Base-by-base conservation (phyloP, 2,888 invertebrate genomes). In the Hanleya hanleyi region DNA sequence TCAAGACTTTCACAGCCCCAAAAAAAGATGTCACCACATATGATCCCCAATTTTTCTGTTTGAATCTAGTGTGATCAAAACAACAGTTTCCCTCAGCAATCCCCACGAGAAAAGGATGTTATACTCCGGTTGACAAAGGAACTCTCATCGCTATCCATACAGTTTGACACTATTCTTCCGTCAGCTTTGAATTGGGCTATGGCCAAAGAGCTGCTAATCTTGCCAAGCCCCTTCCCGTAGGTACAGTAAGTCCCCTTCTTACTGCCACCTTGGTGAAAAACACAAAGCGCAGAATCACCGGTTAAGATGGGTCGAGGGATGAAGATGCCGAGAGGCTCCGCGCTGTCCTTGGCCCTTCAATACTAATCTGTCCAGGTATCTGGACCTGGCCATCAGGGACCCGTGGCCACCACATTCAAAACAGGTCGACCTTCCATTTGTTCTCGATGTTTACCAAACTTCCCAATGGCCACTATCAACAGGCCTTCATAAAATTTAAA, bases 301-400 rank as follows among this genome's bases (percentile, higher is more conserved):
- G 9, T 18, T 9, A 41, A 12, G 41, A 41, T 41, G 9, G 57
- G 12, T 51, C 32, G 22, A 57, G 29, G 22, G 1, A 12, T 57
- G 29, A 18, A 26, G 29, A 26, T 22, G 26, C 47, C 3, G n/a
- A 1, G 47, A 7, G 4, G 47, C 47, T 47, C 47, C 18, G 47
- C 47, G 18, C 4, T 7, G 7, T 22, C 57, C 57, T 57, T 57
- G 57, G 57, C 22, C 57, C 15, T 32, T 4, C 26, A 1, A 22
- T 57, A 57, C 57, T 57, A 57, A 57, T 57, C 57, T 57, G 26
- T 32, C 57, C 4, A 9, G 57, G 22, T 32, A 57, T 57, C 57
- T 57, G 12, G 29, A 22, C 22, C 57, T 29, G 29, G 22, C 29
- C 57, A 29, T n/a, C n/a, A n/a, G n/a, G n/a, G n/a, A n/a, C n/a